These are phyloP conservation scores for Orthosia gothica DNA, from an alignment of 2,888 invertebrate genomes.

Conservation along the genomic window DNA sequence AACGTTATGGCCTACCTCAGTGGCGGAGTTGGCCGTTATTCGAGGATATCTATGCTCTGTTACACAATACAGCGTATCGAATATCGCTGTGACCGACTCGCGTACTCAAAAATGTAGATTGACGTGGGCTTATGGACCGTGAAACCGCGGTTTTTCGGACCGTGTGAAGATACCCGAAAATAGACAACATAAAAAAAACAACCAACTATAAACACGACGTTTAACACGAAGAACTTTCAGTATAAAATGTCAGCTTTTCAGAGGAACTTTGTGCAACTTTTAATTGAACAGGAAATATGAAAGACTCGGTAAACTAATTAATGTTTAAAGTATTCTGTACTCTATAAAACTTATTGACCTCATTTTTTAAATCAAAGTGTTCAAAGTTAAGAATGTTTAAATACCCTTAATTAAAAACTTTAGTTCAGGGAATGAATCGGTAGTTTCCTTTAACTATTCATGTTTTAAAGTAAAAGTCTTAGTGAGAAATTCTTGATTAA, in stretches of 20 bases:
- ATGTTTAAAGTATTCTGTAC: conserved; percentile 49
- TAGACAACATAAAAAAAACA: conserved; percentile 27
- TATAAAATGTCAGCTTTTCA: conserved; percentile 50
- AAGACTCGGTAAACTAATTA: conserved; percentile 55
- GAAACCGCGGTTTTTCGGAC: conserved; percentile 79
- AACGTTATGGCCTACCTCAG: conserved; percentile 83
- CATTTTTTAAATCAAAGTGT: conserved; percentile 55
- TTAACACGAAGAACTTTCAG: conserved; percentile 32
- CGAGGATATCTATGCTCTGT: conserved; percentile 78
- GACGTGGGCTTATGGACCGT: conserved; percentile 82
- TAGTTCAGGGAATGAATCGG: conserved; percentile 35
- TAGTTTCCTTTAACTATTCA: conserved; percentile 50
- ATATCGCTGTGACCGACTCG: conserved; percentile 76
- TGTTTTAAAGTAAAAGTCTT: too few species aligned
- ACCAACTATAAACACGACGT: conserved; percentile 29
- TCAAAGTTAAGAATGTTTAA: conserved; percentile 49
- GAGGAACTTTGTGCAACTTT: conserved; percentile 49
- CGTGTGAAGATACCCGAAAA: conserved; percentile 68
- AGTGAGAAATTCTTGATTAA: conserved; percentile 33
- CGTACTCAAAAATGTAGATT: conserved; percentile 78
- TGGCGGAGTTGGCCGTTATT: conserved; percentile 80
- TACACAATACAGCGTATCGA: conserved; percentile 81
- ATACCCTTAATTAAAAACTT: conserved; percentile 55
- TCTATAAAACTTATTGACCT: conserved; percentile 60
- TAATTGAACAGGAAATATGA: conserved; percentile 64